phyloP scores from a whole-genome alignment of 1,140 invertebrate species.

The Diprion similis region DNA sequence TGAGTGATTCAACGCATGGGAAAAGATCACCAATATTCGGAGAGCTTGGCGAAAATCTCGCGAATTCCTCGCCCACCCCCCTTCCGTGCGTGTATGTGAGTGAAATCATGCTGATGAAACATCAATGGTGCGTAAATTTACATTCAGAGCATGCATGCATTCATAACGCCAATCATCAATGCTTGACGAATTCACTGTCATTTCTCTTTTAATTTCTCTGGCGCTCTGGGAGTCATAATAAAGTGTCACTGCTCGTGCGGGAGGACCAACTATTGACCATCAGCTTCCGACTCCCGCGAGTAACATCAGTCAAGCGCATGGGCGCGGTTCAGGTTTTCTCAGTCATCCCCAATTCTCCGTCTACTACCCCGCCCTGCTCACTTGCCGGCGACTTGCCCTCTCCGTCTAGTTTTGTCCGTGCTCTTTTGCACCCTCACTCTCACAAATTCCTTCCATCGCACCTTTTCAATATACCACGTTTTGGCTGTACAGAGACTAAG shows the following conservation, averaged over 20 bases:
- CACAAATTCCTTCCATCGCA: slow-evolving; percentile 20
- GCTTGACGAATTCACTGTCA: neutral
- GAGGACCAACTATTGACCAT: slow-evolving; percentile 44
- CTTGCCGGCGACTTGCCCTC: slow-evolving; percentile 13
- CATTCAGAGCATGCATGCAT: neutral
- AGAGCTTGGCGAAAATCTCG: neutral
- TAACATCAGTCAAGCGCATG: slow-evolving; percentile 40
- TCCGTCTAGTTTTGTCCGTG: no score
- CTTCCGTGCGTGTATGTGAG: no score
- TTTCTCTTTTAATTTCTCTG: neutral
- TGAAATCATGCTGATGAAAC: neutral
- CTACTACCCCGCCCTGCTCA: slow-evolving; percentile 37
- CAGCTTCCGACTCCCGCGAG: slow-evolving; percentile 30
- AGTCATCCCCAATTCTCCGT: neutral
- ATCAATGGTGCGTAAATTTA: neutral
- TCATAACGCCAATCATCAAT: no score
- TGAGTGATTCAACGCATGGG: no score
- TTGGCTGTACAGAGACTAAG: no score
- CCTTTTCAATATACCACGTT: slow-evolving; percentile 1
- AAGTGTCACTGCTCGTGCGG: neutral
- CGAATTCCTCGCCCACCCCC: neutral
- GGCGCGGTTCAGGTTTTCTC: slow-evolving; percentile 44
- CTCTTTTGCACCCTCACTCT: slow-evolving; percentile 6
- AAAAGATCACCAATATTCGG: neutral
- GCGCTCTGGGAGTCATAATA: neutral